Conservation (phyloP, 2,888 invertebrate genomes). For the Dynastes maya region DNA sequence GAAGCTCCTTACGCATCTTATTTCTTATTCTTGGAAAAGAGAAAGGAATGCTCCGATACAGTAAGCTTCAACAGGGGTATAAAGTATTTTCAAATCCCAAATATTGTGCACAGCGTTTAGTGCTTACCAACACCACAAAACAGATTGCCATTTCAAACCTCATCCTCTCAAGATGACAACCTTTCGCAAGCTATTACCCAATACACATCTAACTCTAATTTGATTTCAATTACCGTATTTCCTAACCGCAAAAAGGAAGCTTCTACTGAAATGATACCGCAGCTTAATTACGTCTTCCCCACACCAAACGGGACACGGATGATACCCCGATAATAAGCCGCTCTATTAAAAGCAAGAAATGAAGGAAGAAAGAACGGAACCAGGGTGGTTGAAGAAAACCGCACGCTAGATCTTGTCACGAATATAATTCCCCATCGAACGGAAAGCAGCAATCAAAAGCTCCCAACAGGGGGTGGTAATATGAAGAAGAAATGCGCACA, state of each 20-base stretch:
- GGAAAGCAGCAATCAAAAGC: slow-evolving; percentile 24
- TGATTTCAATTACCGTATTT: not conserved
- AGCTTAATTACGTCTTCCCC: not conserved
- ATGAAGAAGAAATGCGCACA: not conserved
- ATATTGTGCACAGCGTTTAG: no score
- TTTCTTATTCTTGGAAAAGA: no score
- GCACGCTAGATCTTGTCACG: slow-evolving; percentile 41
- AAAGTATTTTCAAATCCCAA: no score
- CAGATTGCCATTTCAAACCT: no score
- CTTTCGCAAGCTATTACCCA: no score
- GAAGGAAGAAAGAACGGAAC: slow-evolving; percentile 50
- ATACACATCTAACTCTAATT: no score
- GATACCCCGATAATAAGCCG: not conserved
- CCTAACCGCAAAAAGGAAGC: not conserved
- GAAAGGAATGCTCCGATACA: no score
- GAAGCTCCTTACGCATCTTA: no score
- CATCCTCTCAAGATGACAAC: no score
- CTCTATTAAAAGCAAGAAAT: slow-evolving; percentile 18
- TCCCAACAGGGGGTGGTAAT: not conserved
- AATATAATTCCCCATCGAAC: slow-evolving; percentile 13
- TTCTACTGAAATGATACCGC: not conserved
- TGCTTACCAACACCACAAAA: no score
- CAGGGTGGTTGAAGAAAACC: slow-evolving; percentile 54
- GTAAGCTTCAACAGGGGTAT: no score
- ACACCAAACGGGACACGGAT: slow-evolving; percentile 3